Conservation (phyloP, 2,113 vertebrate genomes). For the Apaloderma vittatum region DNA sequence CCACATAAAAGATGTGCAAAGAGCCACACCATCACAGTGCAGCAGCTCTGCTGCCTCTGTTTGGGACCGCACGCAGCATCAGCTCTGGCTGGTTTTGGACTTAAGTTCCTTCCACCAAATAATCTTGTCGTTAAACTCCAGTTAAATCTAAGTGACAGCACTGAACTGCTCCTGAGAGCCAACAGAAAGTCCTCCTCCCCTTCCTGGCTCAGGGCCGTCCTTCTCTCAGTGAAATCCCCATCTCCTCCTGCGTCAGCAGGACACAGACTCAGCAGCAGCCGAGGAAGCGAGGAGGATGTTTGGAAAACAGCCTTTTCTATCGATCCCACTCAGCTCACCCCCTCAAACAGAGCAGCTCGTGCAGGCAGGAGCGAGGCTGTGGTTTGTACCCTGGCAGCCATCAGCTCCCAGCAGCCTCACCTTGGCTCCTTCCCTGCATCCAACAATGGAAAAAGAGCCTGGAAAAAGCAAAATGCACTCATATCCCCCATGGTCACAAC, state of each 20-base stretch:
- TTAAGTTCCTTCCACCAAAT: not conserved
- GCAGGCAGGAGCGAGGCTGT: rapidly evolving
- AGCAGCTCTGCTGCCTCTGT: not conserved
- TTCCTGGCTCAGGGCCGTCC: not conserved
- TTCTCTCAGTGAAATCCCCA: not conserved
- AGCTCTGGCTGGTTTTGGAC: not conserved
- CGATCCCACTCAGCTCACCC: not conserved
- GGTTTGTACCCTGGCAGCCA: not conserved
- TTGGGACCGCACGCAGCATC: not conserved
- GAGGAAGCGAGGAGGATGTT: not conserved
- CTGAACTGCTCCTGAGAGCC: not conserved
- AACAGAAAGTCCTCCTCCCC: not conserved
- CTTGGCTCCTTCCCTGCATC: not conserved
- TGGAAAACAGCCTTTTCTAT: not conserved
- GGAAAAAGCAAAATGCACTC: not conserved
- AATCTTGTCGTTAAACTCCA: not conserved
- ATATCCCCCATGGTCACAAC: not conserved
- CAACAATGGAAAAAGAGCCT: not conserved
- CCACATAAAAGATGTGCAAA: not conserved
- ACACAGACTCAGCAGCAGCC: not conserved
- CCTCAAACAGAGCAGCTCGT: not conserved
- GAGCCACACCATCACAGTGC: not conserved
- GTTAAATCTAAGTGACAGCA: not conserved
- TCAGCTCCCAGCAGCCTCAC: not conserved
- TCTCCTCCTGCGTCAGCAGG: not conserved